phyloP scores from a whole-genome alignment of 2,888 invertebrate genomes.

The Trichacis sp. region DNA sequence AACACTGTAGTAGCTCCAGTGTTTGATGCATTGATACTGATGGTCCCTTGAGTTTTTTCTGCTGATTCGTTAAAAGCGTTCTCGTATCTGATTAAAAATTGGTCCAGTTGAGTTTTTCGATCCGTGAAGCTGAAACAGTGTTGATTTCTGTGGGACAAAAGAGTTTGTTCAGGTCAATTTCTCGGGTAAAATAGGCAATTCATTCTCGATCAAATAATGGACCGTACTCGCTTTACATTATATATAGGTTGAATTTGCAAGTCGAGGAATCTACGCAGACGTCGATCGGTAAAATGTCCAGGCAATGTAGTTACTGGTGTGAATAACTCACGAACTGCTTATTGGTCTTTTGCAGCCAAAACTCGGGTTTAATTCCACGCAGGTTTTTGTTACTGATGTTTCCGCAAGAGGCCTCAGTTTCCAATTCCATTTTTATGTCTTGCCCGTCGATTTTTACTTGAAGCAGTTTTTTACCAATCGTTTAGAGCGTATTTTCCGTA shows the following conservation, averaged over 20 bases:
- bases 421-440: constrained; percentile 14
- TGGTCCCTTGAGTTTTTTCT: constrained; percentile 21
- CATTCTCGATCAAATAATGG: constrained; percentile 22
- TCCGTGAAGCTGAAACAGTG: neutral
- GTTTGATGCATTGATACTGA: constrained; percentile 15
- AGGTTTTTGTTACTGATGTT: constrained; percentile 11
- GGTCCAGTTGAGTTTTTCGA: constrained; percentile 1
- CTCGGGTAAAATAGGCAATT: constrained; percentile 18
- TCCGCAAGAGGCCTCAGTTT: constrained; percentile 28
- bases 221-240: constrained; percentile 16
- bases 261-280: constrained; percentile 11
- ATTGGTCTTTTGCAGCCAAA: constrained; percentile 11
- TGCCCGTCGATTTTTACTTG: constrained; percentile 15
- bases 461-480: constrained; percentile 12
- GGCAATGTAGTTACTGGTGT: constrained; percentile 15
- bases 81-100: constrained; percentile 2
- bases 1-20: neutral
- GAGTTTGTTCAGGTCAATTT: no score
- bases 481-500: neutral
- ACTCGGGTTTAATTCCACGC: constrained; percentile 2
- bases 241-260: constrained; percentile 14
- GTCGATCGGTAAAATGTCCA: constrained; percentile 10
- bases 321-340: constrained; percentile 28
- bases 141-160: neutral
- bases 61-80: constrained; percentile 14